Base-by-base conservation (phyloP, 2,888 invertebrate genomes). In the Amphipoea oculea region DNA sequence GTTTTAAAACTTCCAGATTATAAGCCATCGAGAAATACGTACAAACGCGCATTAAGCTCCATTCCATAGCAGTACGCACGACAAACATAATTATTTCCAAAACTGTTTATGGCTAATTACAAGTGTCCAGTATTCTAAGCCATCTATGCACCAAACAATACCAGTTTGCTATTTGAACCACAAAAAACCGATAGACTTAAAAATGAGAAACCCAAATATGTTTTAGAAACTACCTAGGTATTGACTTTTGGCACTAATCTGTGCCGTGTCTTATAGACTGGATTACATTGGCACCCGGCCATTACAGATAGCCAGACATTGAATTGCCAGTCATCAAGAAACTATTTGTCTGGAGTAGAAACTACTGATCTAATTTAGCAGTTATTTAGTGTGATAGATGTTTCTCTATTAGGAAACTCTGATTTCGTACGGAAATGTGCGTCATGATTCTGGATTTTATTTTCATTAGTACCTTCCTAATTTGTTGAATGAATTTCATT, bases 241-340 rank as follows among this genome's bases (percentile, higher is more conserved):
- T 77, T 67, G 29, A 57, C 42, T 83, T 85, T 75, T 63, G 42
- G 20, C 62, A 75, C 48, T 54, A 71, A 85, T 86, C 69, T 57
- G 60, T 14, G 69, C 40, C 36, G 69, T 73, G 60, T 73, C 76
- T 73, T 51, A 57, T 51, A 73, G 86, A 62, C 68, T 76, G 65
- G 66, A 71, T 82, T 82, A 74, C 51, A 83, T 84, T 78, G 86
- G 86, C 86, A 86, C 83, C 62, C 62, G 54, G 82, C 83, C 86
- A 82, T 78, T 86, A 78, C 54, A 70, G 86, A 83, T 83, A 83
- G 76, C 73, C 29, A 82, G 71, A 72, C 74, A 78, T 78, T 74
- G 83, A 74, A 84, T 84, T 74, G 84, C 86, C 54, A 83, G 86
- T 86, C 86, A 84, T 84, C 86, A 84, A 84, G 71, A 62, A 83